Evolutionary conservation across 2,888 invertebrate species (phyloP).

Genomic region (Nephrocerus scutellatus): DNA sequence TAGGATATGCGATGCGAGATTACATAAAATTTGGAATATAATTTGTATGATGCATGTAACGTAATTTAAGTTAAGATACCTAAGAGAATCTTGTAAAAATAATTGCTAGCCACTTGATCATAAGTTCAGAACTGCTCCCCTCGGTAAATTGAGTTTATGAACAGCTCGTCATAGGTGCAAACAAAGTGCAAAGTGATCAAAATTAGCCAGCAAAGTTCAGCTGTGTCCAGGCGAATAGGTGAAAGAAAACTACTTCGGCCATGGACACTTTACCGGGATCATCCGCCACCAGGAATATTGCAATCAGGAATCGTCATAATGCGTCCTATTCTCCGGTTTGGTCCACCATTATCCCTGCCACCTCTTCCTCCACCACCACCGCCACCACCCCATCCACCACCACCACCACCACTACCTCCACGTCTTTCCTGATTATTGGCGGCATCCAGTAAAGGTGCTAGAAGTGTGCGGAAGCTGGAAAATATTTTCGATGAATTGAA

Average conservation of each 20-base stretch:
- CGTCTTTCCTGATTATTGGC: slow-evolving; percentile 8
- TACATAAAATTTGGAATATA: too few relatives aligned
- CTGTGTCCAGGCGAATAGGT: slow-evolving; percentile 20
- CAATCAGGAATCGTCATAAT: slow-evolving; percentile 24
- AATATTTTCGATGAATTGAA: background rate
- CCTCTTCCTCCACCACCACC: slow-evolving; percentile 14
- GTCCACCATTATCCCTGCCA: slow-evolving; percentile 18
- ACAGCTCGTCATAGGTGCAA: slow-evolving; percentile 20
- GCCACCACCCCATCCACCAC: slow-evolving; percentile 11
- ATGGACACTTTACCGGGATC: slow-evolving; percentile 24
- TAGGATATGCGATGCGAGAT: too few relatives aligned
- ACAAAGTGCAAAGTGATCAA: slow-evolving; percentile 11
- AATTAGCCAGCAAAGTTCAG: slow-evolving; percentile 6
- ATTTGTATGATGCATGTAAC: too few relatives aligned
- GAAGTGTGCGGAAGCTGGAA: slow-evolving; percentile 20
- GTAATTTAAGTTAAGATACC: too few relatives aligned
- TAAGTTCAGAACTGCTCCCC: slow-evolving; percentile 17
- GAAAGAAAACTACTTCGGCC: slow-evolving; percentile 3
- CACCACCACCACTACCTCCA: slow-evolving; percentile 9
- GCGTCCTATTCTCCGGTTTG: slow-evolving; percentile 22
- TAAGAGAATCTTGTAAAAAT: too few relatives aligned
- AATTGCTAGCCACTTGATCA: too few relatives aligned
- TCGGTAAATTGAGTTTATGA: slow-evolving; percentile 18
- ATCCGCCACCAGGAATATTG: slow-evolving; percentile 23
- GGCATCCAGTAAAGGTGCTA: slow-evolving; percentile 19